A percentile compares a stretch with the other conserved stretches of the same genome.
These are phyloP conservation scores for Bhutanitis thaidina DNA, from an alignment of 2,888 invertebrate species.

Conservation along the genomic window DNA sequence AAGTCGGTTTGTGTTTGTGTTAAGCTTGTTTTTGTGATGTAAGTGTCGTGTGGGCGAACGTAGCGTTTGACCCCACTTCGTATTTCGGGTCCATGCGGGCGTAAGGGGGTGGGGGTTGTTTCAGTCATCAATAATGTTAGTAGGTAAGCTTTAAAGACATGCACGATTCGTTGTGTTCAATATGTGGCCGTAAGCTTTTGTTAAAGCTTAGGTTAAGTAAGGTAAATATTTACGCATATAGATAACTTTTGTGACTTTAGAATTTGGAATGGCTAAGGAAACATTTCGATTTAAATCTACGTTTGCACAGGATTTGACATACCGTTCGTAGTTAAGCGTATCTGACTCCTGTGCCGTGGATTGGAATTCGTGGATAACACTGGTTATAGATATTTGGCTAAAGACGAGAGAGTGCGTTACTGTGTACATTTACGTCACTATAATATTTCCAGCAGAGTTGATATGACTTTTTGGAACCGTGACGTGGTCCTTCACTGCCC, in stretches of 20 bases:
- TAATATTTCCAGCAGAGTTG: neutral
- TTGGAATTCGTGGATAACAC: too few relatives aligned
- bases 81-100: constrained; percentile 56
- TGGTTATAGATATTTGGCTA: too few relatives aligned
- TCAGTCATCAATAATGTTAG: constrained; percentile 77
- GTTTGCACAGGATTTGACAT: too few relatives aligned
- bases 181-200: constrained; percentile 15
- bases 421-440: too few relatives aligned
- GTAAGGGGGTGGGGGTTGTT: constrained; percentile 54
- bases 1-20: constrained; percentile 23
- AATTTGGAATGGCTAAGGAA: too few relatives aligned
- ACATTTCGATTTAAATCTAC: too few relatives aligned
- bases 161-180: constrained; percentile 39
- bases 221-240: constrained; percentile 6
- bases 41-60: constrained; percentile 40
- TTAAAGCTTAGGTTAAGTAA: constrained; percentile 4
- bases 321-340: too few relatives aligned
- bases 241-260: too few relatives aligned
- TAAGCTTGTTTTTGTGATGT: neutral
- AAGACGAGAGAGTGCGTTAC: too few relatives aligned
- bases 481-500: too few relatives aligned
- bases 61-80: constrained; percentile 76
- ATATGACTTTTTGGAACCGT: neutral
- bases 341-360: too few relatives aligned
- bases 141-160: constrained; percentile 63